A percentile compares a stretch with the other conserved stretches of the same genome.
Evolutionary conservation across 2,797 vertebrate species (phyloP).

Genomic region (Peromyscus nudipes): DNA sequence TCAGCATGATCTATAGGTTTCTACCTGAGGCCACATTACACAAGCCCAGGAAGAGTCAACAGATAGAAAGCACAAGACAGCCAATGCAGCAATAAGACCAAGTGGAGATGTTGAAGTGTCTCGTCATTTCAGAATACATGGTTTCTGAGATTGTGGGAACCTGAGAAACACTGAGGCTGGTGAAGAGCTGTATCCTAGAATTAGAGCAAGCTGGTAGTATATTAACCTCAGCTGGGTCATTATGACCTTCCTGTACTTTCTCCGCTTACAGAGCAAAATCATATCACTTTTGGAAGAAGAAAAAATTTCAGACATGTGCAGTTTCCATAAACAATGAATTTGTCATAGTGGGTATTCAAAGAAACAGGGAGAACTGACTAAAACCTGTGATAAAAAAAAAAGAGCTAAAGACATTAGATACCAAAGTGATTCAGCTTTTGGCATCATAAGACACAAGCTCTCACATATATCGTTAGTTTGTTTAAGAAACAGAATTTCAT

Average conservation of each 20-base stretch:
- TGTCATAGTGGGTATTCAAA: background rate
- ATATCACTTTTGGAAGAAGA: conserved; percentile 28
- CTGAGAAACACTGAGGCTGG: background rate
- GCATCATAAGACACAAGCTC: background rate
- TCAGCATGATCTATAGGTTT: background rate
- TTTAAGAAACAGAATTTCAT: conserved; percentile 47
- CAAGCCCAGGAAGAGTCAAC: background rate
- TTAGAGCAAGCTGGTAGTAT: background rate
- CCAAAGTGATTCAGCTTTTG: background rate
- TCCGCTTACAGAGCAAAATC: conserved; percentile 7
- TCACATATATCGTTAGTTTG: background rate
- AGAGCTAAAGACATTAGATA: background rate
- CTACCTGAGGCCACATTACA: background rate
- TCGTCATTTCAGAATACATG: background rate
- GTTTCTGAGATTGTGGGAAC: background rate
- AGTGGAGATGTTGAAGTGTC: background rate
- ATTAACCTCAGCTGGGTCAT: background rate
- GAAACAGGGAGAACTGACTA: background rate
- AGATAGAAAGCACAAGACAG: background rate
- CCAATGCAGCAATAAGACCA: background rate
- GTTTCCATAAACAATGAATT: background rate
- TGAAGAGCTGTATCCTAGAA: background rate
- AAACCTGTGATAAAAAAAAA: background rate
- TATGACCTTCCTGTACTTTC: background rate
- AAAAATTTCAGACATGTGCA: background rate